Evolutionary conservation across 2,888 invertebrate species (phyloP), one percentile per base, ranked within the genome.

Genomic region (Boloria selene): DNA sequence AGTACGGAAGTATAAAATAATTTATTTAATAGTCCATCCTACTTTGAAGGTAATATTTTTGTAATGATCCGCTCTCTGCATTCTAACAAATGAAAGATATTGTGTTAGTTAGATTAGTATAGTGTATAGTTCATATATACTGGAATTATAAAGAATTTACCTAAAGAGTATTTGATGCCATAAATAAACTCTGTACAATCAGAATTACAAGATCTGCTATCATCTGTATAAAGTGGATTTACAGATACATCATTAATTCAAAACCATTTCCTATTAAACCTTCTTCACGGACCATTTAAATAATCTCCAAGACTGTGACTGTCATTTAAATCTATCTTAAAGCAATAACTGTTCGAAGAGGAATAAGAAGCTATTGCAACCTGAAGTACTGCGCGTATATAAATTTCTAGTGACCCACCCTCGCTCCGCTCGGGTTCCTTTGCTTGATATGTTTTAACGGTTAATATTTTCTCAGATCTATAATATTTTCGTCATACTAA

Each of bases 101-200:
- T 38, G 10, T 38, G 10, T 38, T 38, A n/a, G n/a, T n/a, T n/a
- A n/a, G n/a, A n/a, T n/a, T n/a, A n/a, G n/a, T n/a, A n/a, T n/a
- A n/a, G n/a, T n/a, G n/a, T n/a, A n/a, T 31, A 31, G 31, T 38
- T 7, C 31, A 10, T 38, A 1, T 38, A 38, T 7, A 38, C 31
- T 38, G 10, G 10, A 38, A 38, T 38, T 7, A 38, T 38, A 5
- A 22, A 65, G 65, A 69, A 67, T 64, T 66, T 69, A 65, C 67
- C 67, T 72, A 64, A 72, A 72, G 73, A 70, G 74, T 73, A 72
- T 68, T 70, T 72, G 73, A 72, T 72, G 65, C 68, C 55, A 61
- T 70, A 67, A 72, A 68, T 71, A 65, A 47, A 45, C 52, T 51
- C 42, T 45, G 38, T 54, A 59, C 31, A 65, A 67, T 67, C 67